Evolutionary conservation across 2,888 invertebrate genomes (phyloP).

Genomic region (Polyploca ridens): DNA sequence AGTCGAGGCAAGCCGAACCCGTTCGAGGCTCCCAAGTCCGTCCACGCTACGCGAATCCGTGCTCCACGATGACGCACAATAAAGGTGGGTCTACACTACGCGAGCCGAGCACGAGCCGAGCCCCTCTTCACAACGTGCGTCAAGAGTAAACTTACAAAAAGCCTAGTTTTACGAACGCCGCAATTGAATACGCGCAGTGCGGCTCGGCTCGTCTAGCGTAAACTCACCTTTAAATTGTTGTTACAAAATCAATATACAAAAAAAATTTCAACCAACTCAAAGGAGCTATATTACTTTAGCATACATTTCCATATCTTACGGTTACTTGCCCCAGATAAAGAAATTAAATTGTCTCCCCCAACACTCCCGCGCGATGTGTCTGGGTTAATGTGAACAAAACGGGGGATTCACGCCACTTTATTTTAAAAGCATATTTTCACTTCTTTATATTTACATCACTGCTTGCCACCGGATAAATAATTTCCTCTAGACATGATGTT

Average conservation of each 20-base stretch:
- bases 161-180: too few species aligned
- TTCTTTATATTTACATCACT: conserved; percentile 1
- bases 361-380: background rate
- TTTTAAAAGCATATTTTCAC: conserved; percentile 7
- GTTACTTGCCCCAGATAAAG: background rate
- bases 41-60: too few species aligned
- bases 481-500: background rate
- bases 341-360: conserved; percentile 8
- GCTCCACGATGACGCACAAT: too few species aligned
- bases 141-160: too few species aligned
- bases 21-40: too few species aligned
- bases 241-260: background rate
- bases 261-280: background rate
- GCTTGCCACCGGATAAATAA: background rate
- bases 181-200: too few species aligned
- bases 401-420: background rate
- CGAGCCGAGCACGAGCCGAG: too few species aligned
- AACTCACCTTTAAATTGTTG: too few species aligned
- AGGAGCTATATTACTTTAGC: background rate
- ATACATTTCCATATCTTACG: conserved; percentile 1
- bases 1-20: too few species aligned
- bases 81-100: too few species aligned
- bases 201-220: too few species aligned
- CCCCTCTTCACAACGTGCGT: too few species aligned
- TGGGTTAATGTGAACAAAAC: conserved; percentile 3